Conservation (phyloP, 2,888 invertebrate genomes). For the Aleiodes alternator region DNA sequence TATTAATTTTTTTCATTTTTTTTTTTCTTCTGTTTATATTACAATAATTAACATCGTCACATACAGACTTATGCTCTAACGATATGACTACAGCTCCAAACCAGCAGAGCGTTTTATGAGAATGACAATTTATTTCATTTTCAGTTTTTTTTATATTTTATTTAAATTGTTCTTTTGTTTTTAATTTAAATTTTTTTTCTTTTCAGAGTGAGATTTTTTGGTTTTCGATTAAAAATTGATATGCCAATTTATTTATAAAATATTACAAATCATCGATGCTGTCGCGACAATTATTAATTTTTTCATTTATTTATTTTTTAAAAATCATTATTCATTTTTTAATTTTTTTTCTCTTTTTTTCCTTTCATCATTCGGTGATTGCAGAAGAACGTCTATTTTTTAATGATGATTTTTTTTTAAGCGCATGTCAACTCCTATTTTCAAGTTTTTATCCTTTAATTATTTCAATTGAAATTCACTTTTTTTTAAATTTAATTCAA, state of each 20-base stretch:
- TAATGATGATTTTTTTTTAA: constrained; percentile 42
- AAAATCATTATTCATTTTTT: constrained; percentile 36
- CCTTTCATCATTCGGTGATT: constrained; percentile 49
- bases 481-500: constrained; percentile 37
- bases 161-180: constrained; percentile 7
- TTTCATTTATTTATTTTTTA: constrained; percentile 44
- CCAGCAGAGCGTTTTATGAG: constrained; percentile 73
- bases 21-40: constrained; percentile 63
- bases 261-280: constrained; percentile 65
- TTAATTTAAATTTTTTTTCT: constrained; percentile 27
- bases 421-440: constrained; percentile 45
- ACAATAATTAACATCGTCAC: constrained; percentile 74
- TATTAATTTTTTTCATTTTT: constrained; percentile 59
- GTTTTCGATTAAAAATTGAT: constrained; percentile 63
- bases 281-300: constrained; percentile 59
- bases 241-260: constrained; percentile 71
- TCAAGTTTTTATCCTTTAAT: constrained; percentile 39
- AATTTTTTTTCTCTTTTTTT: constrained; percentile 29
- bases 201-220: constrained; percentile 53
- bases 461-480: constrained; percentile 45
- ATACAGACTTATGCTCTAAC: constrained; percentile 73
- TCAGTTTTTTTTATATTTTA: constrained; percentile 49
- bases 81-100: constrained; percentile 74
- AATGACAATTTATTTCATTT: constrained; percentile 67
- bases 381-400: constrained; percentile 55